Conservation (phyloP, 1,140 invertebrate species). For the Parapsyche elsis region DNA sequence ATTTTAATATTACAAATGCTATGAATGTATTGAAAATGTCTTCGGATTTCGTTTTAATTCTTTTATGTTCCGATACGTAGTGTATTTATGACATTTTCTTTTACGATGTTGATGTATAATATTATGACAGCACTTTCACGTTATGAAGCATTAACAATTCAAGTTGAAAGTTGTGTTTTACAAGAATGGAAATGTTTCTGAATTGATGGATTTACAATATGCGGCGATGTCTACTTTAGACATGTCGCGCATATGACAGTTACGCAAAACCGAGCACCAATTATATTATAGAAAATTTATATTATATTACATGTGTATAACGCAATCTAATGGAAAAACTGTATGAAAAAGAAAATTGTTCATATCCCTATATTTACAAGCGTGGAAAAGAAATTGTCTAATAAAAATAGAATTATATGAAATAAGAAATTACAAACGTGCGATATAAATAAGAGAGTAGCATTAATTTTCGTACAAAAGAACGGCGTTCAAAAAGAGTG, state of each 20-base stretch:
- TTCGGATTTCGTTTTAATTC: no score
- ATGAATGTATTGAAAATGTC: no score
- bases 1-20: no score
- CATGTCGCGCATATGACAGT: no score
- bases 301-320: background rate
- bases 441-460: background rate
- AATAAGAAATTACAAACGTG: background rate
- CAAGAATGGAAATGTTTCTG: background rate
- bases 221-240: background rate
- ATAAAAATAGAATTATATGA: no score
- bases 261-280: no score
- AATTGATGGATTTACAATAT: constrained; percentile 15
- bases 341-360: no score
- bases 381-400: no score
- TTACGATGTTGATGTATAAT: background rate
- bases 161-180: background rate
- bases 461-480: background rate
- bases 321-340: no score
- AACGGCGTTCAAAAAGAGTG: background rate
- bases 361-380: no score
- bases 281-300: background rate
- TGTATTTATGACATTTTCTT: no score
- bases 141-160: constrained; percentile 7
- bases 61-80: no score
- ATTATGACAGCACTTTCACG: background rate